Evolutionary conservation across 2,888 invertebrate genomes (phyloP), one percentile per base, ranked within the genome.

Genomic region (Amphipoea oculea): DNA sequence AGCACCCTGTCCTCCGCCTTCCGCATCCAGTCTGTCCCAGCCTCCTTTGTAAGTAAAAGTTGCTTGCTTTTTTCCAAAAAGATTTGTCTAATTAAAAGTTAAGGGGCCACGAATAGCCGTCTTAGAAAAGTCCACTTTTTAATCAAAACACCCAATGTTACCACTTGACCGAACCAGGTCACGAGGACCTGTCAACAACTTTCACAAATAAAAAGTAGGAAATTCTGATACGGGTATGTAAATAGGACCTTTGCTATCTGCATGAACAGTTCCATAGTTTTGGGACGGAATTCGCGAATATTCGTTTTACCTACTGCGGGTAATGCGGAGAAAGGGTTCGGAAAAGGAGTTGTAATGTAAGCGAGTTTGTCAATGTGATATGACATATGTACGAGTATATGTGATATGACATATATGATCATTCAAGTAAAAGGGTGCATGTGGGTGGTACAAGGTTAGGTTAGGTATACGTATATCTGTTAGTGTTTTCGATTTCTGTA

Each of bases 221-320:
- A 40, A 78, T 67, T 67, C 40, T 42, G 11, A 79, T 79, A 83
- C 23, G 77, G 74, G 74, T 57, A 75, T 72, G 76, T 74, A 68
- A 74, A 86, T 74, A 86, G 17, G 36, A 72, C 69, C 54, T 20
- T 62, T 17, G 11, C n/a, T 11, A 11, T 48, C 23, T 60, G 68
- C 74, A 77, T 76, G 79, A 79, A 79, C 74, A 68, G 63, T 72
- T 86, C 67, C 76, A 77, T 83, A 85, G 85, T 86, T 77, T 79
- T 45, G 5, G 48, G 14, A 78, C 36, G 65, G 74, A 51, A 66
- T 79, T 72, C 72, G 17, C 45, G 63, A 83, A 66, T 70, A 66
- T 71, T 69, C 78, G 65, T 86, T 76, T 78, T 57, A 83, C n/a
- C 57, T 60, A 11, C 51, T 79, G 29, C 29, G 77, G 29, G 65